Evolutionary conservation across 2,888 invertebrate species (phyloP).

Genomic region (Hypena proboscidalis): DNA sequence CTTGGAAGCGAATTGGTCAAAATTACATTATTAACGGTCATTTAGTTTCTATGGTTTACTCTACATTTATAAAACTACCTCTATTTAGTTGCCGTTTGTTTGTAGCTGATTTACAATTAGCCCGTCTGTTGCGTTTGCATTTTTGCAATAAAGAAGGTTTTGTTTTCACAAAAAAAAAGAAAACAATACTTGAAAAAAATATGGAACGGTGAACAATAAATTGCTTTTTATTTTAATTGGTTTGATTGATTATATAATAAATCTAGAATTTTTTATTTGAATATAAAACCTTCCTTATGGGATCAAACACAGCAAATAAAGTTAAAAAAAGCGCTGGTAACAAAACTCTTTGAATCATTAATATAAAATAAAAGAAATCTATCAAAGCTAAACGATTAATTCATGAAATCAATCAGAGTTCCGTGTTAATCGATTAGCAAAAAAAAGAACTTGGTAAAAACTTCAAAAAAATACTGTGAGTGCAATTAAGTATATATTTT

Average conservation of each 20-base stretch:
- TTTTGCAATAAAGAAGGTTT: constrained; percentile 37
- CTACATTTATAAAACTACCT: constrained; percentile 59
- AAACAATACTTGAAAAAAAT: too few species aligned
- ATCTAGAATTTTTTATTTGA: too few species aligned
- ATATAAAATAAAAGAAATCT: constrained; percentile 49
- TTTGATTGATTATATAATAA: too few species aligned
- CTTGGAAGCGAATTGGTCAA: constrained; percentile 66
- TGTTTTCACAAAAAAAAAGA: constrained; percentile 1
- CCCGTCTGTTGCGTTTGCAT: constrained; percentile 28
- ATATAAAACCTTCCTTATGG: constrained; percentile 31
- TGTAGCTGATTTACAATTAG: constrained; percentile 55
- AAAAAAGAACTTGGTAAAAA: neutral
- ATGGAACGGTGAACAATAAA: too few species aligned
- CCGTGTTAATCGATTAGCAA: constrained; percentile 26
- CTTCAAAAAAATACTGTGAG: too few species aligned
- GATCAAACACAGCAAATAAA: constrained; percentile 29
- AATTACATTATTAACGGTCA: constrained; percentile 44
- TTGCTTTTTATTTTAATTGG: too few species aligned
- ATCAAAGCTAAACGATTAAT: constrained; percentile 49
- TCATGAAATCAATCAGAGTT: constrained; percentile 44
- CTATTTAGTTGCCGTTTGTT: constrained; percentile 54
- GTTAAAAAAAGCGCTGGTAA: constrained; percentile 53
- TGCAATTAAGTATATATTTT: too few species aligned
- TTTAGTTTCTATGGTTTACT: constrained; percentile 45
- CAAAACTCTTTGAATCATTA: constrained; percentile 50